Conservation (phyloP, 1,140 invertebrate species). For the Drosophila ohnishii region DNA sequence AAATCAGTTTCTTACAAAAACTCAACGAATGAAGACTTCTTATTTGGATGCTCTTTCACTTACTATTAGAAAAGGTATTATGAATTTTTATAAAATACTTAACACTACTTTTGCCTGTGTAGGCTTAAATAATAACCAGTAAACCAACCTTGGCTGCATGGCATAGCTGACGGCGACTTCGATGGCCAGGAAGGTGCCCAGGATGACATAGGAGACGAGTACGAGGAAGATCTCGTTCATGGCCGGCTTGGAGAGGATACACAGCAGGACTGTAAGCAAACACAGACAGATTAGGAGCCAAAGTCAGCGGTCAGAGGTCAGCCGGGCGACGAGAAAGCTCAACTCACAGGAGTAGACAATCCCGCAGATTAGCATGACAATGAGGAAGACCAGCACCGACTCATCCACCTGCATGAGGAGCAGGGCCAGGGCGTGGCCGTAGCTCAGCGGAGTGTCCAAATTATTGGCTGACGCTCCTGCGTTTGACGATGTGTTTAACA, state of each 20-base stretch:
- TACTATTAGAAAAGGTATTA: no score
- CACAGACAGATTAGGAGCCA: constrained; percentile 22
- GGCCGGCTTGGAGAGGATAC: constrained; percentile 90
- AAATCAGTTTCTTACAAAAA: no score
- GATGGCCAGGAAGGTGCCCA: constrained; percentile 88
- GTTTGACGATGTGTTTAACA: constrained; percentile 51
- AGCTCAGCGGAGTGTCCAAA: constrained; percentile 62
- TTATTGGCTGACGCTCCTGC: constrained; percentile 18
- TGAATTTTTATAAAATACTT: no score
- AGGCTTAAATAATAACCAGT: background rate
- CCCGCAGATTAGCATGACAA: constrained; percentile 83
- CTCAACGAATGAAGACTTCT: no score
- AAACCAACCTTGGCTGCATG: constrained; percentile 83
- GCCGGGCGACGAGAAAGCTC: background rate
- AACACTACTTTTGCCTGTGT: background rate
- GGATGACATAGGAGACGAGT: constrained; percentile 91
- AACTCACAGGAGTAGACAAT: constrained; percentile 84
- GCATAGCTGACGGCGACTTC: constrained; percentile 86
- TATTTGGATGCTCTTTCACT: no score
- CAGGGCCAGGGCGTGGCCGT: constrained; percentile 45
- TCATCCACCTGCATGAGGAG: constrained; percentile 72
- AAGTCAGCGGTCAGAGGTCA: constrained; percentile 26
- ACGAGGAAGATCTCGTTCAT: constrained; percentile 95
- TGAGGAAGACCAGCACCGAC: constrained; percentile 83
- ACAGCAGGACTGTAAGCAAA: constrained; percentile 86